Conservation (phyloP, 2,113 vertebrate species). For the Rallus limicola region DNA sequence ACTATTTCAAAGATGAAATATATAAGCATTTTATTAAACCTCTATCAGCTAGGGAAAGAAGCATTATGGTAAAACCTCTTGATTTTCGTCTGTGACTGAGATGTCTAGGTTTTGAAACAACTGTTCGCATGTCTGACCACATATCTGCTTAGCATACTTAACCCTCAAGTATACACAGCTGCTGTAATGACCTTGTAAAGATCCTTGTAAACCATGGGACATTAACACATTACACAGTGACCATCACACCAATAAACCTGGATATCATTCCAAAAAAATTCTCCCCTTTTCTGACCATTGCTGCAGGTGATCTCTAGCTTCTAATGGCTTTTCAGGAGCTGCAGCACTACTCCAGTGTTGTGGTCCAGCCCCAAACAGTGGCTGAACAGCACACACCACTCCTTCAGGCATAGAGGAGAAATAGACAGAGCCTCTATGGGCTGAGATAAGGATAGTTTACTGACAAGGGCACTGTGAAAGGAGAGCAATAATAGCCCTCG, state of each 20-base stretch:
- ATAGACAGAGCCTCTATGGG: too few relatives aligned
- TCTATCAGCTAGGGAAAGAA: background rate
- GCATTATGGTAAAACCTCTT: background rate
- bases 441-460: too few relatives aligned
- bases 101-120: background rate
- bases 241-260: background rate
- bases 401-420: too few relatives aligned
- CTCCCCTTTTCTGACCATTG: background rate
- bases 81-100: background rate
- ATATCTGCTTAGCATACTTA: background rate
- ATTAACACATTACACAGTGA: background rate
- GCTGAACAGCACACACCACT: too few relatives aligned
- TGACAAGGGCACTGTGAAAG: too few relatives aligned
- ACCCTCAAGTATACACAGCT: background rate
- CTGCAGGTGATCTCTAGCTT: background rate
- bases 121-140: background rate
- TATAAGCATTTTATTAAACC: background rate
- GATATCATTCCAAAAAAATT: background rate
- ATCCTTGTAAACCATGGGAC: background rate
- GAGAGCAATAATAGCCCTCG: too few relatives aligned
- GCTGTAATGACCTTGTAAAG: background rate
- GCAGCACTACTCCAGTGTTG: background rate
- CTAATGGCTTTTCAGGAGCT: too few relatives aligned
- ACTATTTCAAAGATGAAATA: background rate
- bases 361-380: too few relatives aligned